These are phyloP conservation scores for Sarcophaga bullata DNA, from an alignment of 1,140 invertebrate species.

Conservation along the genomic window DNA sequence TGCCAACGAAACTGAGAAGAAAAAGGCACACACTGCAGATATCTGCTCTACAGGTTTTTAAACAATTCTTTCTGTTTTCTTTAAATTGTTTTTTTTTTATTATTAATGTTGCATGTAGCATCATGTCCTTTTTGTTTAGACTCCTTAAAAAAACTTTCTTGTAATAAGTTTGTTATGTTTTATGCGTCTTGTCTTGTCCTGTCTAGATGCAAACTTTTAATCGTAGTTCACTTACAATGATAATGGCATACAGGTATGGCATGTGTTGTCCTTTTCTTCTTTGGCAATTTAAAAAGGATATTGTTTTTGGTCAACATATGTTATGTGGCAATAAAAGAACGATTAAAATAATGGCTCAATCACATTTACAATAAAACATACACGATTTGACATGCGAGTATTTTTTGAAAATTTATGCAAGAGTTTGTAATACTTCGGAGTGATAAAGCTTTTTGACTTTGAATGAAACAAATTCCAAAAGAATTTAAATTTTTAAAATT, in stretches of 20 bases:
- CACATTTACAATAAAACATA: not conserved
- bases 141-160: too few relatives aligned
- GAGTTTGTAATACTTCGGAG: too few relatives aligned
- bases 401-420: too few relatives aligned
- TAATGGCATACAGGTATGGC: not conserved
- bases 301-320: not conserved
- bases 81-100: not conserved
- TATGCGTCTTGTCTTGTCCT: not conserved
- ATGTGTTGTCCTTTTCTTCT: not conserved
- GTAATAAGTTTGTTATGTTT: not conserved
- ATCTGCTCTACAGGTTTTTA: constrained; percentile 12
- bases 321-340: not conserved
- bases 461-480: too few relatives aligned
- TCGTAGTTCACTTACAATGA: not conserved
- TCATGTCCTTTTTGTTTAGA: too few relatives aligned
- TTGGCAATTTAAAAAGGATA: constrained; percentile 4
- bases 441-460: too few relatives aligned
- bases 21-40: not conserved
- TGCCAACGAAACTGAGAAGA: not conserved
- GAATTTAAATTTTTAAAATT: too few relatives aligned
- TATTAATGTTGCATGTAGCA: not conserved
- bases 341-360: not conserved
- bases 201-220: not conserved
- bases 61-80: not conserved
- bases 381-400: too few relatives aligned